phyloP scores from a whole-genome alignment of 2,797 vertebrate species.

The Acropternis orthonyx region DNA sequence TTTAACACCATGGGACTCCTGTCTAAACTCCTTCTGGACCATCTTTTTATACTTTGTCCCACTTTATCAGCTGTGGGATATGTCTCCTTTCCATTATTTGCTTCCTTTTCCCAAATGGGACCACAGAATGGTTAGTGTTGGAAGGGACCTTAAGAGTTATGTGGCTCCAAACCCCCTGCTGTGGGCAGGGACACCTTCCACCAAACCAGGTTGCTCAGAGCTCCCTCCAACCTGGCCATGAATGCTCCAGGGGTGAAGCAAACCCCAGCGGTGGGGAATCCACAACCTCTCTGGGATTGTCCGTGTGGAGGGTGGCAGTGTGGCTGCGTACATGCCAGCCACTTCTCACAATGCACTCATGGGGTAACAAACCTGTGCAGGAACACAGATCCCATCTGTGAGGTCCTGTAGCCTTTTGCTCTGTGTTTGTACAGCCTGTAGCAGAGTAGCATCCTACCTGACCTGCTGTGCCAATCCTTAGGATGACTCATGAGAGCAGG shows the following conservation, averaged over 20 bases:
- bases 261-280: background rate
- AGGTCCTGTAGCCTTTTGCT: background rate
- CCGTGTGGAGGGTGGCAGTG: background rate
- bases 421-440: background rate
- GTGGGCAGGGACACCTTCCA: background rate
- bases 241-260: background rate
- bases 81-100: background rate
- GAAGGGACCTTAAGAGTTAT: background rate
- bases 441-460: background rate
- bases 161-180: background rate
- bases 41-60: background rate
- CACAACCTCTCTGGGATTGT: background rate
- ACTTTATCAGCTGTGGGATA: background rate
- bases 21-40: background rate
- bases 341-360: accelerated
- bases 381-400: background rate
- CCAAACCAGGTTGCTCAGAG: background rate
- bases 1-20: background rate
- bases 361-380: background rate
- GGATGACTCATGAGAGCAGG: background rate
- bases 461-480: background rate
- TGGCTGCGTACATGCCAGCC: background rate
- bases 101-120: background rate
- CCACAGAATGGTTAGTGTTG: background rate
- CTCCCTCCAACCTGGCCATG: background rate